These are phyloP conservation scores for Calypte anna DNA, from an alignment of 2,113 vertebrate genomes.

Conservation along the genomic window DNA sequence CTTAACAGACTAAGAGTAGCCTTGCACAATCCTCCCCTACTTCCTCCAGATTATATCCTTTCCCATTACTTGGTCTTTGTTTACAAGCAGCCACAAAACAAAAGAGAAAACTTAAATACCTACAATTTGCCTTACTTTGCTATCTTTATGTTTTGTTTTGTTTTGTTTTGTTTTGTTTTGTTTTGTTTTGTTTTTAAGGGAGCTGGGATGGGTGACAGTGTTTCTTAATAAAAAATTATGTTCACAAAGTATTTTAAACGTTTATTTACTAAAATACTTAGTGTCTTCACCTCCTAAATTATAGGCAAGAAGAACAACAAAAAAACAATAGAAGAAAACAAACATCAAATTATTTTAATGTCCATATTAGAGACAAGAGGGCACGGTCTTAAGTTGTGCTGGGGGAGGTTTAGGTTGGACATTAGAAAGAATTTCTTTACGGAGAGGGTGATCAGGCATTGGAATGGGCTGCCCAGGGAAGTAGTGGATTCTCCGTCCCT, in stretches of 20 bases:
- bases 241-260: background rate
- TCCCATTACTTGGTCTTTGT: background rate
- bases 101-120: background rate
- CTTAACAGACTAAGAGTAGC: background rate
- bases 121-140: background rate
- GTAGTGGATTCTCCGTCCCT: too few relatives aligned
- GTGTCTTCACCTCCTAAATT: background rate
- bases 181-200: too few relatives aligned
- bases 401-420: too few relatives aligned
- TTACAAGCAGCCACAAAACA: background rate
- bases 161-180: too few relatives aligned
- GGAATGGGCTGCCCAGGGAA: too few relatives aligned
- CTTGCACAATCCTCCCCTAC: background rate
- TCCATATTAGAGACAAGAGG: background rate
- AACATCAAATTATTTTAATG: background rate
- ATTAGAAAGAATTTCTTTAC: too few relatives aligned
- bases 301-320: background rate
- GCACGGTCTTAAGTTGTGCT: too few relatives aligned
- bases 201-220: background rate
- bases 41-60: background rate
- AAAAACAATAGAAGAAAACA: background rate
- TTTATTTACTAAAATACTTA: background rate
- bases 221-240: background rate
- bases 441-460: too few relatives aligned
- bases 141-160: too few relatives aligned